Percentiles rank a stretch among this genome's conserved stretches.
These are phyloP conservation scores for Muscidifurax raptorellus DNA, from an alignment of 1,140 invertebrate genomes.

Conservation along the genomic window DNA sequence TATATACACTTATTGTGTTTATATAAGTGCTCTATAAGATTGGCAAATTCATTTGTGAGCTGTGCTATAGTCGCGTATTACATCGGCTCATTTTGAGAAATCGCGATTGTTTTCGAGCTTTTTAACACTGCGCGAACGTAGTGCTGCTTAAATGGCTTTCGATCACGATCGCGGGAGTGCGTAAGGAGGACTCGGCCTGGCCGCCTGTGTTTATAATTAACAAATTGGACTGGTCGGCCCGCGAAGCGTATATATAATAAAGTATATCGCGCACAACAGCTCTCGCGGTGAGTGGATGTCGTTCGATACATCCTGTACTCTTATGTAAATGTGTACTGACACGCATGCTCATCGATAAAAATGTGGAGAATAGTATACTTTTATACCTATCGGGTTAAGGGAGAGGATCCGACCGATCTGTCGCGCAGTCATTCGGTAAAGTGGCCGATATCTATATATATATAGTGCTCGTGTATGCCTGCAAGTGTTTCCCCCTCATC, in stretches of 20 bases:
- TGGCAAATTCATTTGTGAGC: too few relatives aligned
- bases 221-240: constrained; percentile 57
- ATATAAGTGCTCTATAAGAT: too few relatives aligned
- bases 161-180: constrained; percentile 30
- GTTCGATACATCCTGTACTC: constrained; percentile 6
- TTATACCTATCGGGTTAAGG: too few relatives aligned
- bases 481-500: background rate
- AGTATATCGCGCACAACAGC: too few relatives aligned
- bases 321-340: background rate
- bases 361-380: background rate
- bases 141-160: background rate
- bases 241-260: constrained; percentile 22
- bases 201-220: constrained; percentile 61
- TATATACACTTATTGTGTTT: too few relatives aligned
- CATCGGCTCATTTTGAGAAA: too few relatives aligned
- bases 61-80: too few relatives aligned
- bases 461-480: constrained; percentile 48
- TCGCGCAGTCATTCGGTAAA: background rate
- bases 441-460: constrained; percentile 53
- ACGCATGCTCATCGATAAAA: background rate
- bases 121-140: too few relatives aligned
- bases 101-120: too few relatives aligned
- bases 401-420: background rate
- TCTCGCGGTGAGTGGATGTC: constrained; percentile 13
- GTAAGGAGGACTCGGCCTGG: background rate